Evolutionary conservation across 2,113 vertebrate species (phyloP), one percentile per base, ranked within the genome.

Genomic region (Nesogale talazaci): DNA sequence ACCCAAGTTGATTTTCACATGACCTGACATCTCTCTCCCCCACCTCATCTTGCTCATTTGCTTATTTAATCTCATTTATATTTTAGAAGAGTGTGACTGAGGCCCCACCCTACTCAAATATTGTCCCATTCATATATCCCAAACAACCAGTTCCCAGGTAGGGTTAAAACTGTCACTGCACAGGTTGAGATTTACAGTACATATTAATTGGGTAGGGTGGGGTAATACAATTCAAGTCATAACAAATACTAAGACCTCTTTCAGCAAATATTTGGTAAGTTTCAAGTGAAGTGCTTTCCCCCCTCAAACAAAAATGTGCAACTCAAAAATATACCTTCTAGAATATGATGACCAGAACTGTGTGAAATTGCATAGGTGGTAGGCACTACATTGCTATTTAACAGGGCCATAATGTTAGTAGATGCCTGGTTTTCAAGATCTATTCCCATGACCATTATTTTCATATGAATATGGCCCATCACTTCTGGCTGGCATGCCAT

Each of bases 261-360:
- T 82, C 59, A 82, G 61, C 59, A 94, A 94, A 93, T n/a, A 88
- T 27, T 36, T 9, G 86, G 38, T 69, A 84, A 75, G 84, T 89
- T 92, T 91, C 38, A 72, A 94, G 90, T 88, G 80, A 70, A 63
- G 2, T 40, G 9, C 23, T 65, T 77, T 76, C 46, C 76, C 57
- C 34, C 67, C n/a, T 57, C 86, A 86, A 46, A 63, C 72, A 46
- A 93, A 90, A 46, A 20, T n/a, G 0, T 76, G 74, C 72, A 69
- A 14, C 46, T 86, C 61, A 91, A 86, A 94, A 91, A 86, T 56
- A 34, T 17, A 15, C 56, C 40, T 94, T 57, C 20, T 59, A 23
- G 63, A 27, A 65, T 29, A 65, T 29, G 19, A 19, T 27, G 22
- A 65, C 31, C 42, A n/a, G 59, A 46, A 92, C 38, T n/a, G 40